A percentile compares a stretch with the other conserved stretches of the same genome.
Evolutionary conservation across 1,140 invertebrate genomes (phyloP).

Genomic region (Vanessa atalanta): DNA sequence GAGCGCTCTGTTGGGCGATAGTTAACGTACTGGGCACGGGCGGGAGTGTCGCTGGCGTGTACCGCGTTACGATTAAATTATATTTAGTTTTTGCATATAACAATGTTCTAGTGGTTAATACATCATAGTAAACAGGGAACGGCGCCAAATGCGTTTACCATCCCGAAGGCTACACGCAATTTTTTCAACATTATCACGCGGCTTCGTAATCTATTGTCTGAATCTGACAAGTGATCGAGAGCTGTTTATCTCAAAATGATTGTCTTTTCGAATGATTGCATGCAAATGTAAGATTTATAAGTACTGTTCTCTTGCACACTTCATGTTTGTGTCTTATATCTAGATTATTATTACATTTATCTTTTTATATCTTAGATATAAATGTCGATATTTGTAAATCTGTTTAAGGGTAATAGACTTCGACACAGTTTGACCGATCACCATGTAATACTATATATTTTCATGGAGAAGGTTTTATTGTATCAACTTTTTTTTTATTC

Average conservation of each 20-base stretch:
- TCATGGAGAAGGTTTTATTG: too few relatives aligned
- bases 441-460: too few relatives aligned
- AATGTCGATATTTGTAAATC: too few relatives aligned
- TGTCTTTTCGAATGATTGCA: background rate
- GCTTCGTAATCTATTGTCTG: conserved; percentile 4
- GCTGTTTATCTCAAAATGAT: conserved; percentile 1
- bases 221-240: background rate
- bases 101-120: conserved; percentile 19
- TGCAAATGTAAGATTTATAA: background rate
- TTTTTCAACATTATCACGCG: conserved; percentile 6
- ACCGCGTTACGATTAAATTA: conserved; percentile 41
- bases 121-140: conserved; percentile 42
- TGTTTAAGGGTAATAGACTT: too few relatives aligned
- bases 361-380: too few relatives aligned
- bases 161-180: conserved; percentile 27
- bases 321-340: too few relatives aligned
- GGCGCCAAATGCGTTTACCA: conserved; percentile 46
- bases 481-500: too few relatives aligned
- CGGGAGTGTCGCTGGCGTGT: conserved; percentile 22
- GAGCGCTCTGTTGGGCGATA: conserved; percentile 45
- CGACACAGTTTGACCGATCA: too few relatives aligned
- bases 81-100: conserved; percentile 44
- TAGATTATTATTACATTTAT: too few relatives aligned
- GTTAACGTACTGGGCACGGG: conserved; percentile 46
- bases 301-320: too few relatives aligned